These are phyloP conservation scores for Cyprinodon brontotheroides DNA, from an alignment of 2,113 vertebrate genomes.

Conservation along the genomic window DNA sequence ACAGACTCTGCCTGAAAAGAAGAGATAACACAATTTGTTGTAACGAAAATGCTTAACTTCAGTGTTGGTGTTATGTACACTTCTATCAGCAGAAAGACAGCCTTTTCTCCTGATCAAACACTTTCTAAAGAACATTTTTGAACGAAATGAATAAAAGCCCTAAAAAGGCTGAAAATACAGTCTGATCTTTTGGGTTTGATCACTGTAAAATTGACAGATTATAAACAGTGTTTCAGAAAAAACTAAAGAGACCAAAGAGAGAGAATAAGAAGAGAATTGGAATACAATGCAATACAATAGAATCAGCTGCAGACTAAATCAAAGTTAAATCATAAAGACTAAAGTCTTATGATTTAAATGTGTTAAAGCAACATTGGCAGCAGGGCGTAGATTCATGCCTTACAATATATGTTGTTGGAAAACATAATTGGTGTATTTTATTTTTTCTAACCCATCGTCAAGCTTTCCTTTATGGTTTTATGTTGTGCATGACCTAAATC, in stretches of 20 bases:
- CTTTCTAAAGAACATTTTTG: constrained; percentile 13
- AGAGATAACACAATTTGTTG: constrained; percentile 58
- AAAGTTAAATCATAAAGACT: background rate
- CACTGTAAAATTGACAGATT: constrained; percentile 32
- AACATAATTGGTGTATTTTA: background rate
- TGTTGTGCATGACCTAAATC: background rate
- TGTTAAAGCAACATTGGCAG: background rate
- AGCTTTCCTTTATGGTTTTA: background rate
- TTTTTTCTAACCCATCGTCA: background rate
- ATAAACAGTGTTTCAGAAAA: background rate
- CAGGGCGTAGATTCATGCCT: background rate
- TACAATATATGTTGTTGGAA: background rate
- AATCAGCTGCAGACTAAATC: background rate
- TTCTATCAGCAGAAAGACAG: constrained; percentile 23
- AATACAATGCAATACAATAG: no score
- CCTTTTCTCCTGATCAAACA: constrained; percentile 41
- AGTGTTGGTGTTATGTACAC: constrained; percentile 22
- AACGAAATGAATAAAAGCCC: constrained; percentile 26
- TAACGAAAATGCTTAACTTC: constrained; percentile 57
- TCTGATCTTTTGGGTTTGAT: constrained; percentile 11
- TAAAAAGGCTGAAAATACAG: constrained; percentile 1
- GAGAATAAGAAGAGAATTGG: background rate
- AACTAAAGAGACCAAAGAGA: background rate
- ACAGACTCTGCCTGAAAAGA: constrained; percentile 55
- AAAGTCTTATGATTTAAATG: background rate